Evolutionary conservation across 2,113 vertebrate species (phyloP), one percentile per base, ranked within the genome.

Genomic region (human (Homo sapiens)): DNA sequence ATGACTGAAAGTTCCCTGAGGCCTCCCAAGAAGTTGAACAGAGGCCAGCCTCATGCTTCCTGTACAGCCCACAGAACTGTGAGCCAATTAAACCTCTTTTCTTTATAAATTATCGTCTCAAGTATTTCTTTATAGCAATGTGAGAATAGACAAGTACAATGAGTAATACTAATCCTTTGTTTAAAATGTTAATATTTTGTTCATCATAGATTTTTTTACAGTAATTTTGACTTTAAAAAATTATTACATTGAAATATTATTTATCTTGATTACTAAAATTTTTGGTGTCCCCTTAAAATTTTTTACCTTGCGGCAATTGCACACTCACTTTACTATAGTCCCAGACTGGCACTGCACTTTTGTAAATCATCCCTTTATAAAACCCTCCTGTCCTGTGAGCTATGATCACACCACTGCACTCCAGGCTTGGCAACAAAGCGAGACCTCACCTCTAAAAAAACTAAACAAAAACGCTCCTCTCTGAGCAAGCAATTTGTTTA

Each of bases 221-320:
- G 48, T 95, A 59, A 72, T 72, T 95, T 90, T 95, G 25, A 50
- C 59, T 91, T 84, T 50, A 70, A 38, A 57, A 76, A 91, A 59
- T 12, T 38, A 70, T 57, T 12, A 18, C 32, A 48, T 85, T 78
- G 84, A 95, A 76, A 38, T 68, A 45, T 94, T 35, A 70, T 45
- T 79, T 79, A 64, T 78, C 32, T 79, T 68, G 64, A 20, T 94
- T n/a, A 59, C 12, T 91, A 18, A 61, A 73, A 43, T 89, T 76
- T 88, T 82, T 43, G 75, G 35, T 82, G 25, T 25, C 35, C 9
- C 8, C 14, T 86, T 86, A 70, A 48, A 92, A 87, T 87, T 73
- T 61, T 72, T 45, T 11, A 6, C 25, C 45, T 20, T 35, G 35
- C 45, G 27, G 48, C 40, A 20, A 23, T 20, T 80, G 20, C 40